Percentiles rank a stretch among this genome's conserved stretches.
Evolutionary conservation across 2,113 vertebrate genomes (phyloP).

Genomic region (Seriola aureovittata): DNA sequence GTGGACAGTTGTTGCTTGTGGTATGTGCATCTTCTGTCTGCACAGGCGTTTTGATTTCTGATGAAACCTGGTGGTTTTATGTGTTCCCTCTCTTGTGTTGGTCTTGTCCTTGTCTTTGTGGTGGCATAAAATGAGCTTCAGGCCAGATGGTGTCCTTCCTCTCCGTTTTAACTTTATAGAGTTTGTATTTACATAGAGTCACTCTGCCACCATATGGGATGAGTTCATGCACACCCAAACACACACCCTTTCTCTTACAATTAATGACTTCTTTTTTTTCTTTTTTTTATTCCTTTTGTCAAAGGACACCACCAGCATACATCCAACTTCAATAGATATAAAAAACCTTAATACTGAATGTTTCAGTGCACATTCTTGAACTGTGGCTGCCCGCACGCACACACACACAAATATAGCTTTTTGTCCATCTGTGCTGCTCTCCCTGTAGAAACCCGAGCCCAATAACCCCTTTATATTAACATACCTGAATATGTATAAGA

Average conservation of each 20-base stretch:
- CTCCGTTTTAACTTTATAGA: slow-evolving; percentile 63
- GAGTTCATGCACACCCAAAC: background rate
- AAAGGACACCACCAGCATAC: slow-evolving; percentile 19
- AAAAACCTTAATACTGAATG: slow-evolving; percentile 31
- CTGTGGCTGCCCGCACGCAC: slow-evolving; percentile 32
- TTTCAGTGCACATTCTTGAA: slow-evolving; percentile 32
- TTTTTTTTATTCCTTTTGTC: background rate
- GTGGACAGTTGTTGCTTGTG: background rate
- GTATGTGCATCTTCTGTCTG: background rate
- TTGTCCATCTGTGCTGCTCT: slow-evolving; percentile 72
- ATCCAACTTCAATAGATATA: slow-evolving; percentile 2
- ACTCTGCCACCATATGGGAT: slow-evolving; percentile 61
- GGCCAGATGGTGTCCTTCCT: slow-evolving; percentile 80
- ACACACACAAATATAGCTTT: slow-evolving; percentile 19
- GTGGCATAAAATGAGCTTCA: slow-evolving; percentile 41
- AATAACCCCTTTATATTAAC: slow-evolving; percentile 67
- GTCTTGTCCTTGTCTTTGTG: slow-evolving; percentile 59
- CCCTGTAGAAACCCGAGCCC: slow-evolving; percentile 61
- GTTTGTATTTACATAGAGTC: slow-evolving; percentile 72
- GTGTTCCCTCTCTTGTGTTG: slow-evolving; percentile 7
- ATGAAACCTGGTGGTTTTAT: slow-evolving; percentile 34
- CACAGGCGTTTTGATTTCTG: slow-evolving; percentile 3
- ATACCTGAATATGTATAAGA: slow-evolving; percentile 81
- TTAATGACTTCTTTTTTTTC: background rate
- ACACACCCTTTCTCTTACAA: slow-evolving; percentile 9